Percentiles rank a stretch among this genome's conserved stretches.
Conservation (phyloP, 2,797 vertebrate genomes). For the Sarcophilus harrisii region DNA sequence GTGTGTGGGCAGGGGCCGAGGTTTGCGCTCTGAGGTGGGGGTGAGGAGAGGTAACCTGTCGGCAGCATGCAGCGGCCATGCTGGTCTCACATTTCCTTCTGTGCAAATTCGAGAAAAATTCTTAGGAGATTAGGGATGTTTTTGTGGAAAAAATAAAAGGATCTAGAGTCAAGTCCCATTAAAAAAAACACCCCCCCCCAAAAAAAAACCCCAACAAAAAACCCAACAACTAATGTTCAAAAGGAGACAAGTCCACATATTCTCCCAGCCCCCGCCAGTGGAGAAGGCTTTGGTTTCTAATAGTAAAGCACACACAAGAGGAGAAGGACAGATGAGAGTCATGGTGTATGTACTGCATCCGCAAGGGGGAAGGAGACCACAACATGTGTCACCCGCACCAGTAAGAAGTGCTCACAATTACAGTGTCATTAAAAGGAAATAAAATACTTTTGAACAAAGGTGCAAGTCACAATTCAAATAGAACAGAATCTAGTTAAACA, state of each 20-base stretch:
- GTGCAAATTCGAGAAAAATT: conserved; percentile 78
- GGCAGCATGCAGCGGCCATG: conserved; percentile 69
- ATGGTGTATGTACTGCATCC: conserved; percentile 62
- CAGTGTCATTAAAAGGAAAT: conserved; percentile 84
- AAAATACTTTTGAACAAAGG: conserved; percentile 90
- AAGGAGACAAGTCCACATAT: conserved; percentile 64
- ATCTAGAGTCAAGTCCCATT: conserved; percentile 60
- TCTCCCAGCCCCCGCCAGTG: conserved; percentile 72
- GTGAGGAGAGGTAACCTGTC: conserved; percentile 27
- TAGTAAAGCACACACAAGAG: conserved; percentile 51
- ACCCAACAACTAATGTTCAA: conserved; percentile 53
- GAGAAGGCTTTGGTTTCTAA: conserved; percentile 78
- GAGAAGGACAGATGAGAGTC: conserved; percentile 80
- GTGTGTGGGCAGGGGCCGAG: not conserved
- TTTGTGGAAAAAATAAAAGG: conserved; percentile 59
- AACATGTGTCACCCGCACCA: conserved; percentile 74
- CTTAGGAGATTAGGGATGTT: conserved; percentile 40
- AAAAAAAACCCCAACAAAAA: not conserved
- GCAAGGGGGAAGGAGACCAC: conserved; percentile 70
- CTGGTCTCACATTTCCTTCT: conserved; percentile 78
- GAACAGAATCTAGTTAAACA: conserved; percentile 85
- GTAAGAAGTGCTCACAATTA: conserved; percentile 80
- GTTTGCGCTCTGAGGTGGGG: conserved; percentile 47
- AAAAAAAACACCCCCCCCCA: not conserved
- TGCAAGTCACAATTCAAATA: conserved; percentile 91